Evolutionary conservation across 2,888 invertebrate species (phyloP).

Genomic region (Allolobophora icterica): DNA sequence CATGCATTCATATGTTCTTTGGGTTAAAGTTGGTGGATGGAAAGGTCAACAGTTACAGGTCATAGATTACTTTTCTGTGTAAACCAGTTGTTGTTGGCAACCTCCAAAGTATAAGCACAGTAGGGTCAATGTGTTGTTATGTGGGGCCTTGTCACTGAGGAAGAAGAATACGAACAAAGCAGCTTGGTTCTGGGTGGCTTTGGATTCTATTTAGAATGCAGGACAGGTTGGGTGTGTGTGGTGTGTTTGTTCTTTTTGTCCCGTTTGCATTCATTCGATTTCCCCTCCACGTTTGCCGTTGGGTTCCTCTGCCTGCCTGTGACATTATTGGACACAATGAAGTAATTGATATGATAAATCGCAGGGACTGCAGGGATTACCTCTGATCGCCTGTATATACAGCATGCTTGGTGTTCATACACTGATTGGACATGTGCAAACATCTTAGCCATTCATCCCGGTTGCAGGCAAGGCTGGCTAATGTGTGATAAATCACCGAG

Average conservation of each 20-base stretch:
- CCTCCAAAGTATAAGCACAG: neutral
- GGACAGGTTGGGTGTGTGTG: neutral
- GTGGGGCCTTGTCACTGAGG: neutral
- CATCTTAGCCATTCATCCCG: conserved; percentile 28
- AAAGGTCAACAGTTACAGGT: neutral
- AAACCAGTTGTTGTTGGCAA: neutral
- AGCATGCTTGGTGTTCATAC: conserved; percentile 13
- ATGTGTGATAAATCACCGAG: conserved; percentile 27
- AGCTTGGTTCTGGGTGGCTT: neutral
- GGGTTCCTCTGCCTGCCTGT: neutral
- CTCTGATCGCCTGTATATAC: conserved; percentile 24
- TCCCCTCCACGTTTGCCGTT: neutral
- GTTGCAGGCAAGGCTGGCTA: conserved; percentile 1
- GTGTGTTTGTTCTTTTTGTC: neutral
- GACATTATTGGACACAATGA: conserved; percentile 31
- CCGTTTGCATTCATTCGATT: neutral
- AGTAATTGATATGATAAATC: conserved; percentile 30
- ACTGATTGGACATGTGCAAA: conserved; percentile 30
- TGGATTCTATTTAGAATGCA: neutral
- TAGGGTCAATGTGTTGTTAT: neutral
- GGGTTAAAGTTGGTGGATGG: too few relatives aligned
- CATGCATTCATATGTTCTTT: too few relatives aligned
- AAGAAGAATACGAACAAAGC: conserved; percentile 1
- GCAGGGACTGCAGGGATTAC: conserved; percentile 21
- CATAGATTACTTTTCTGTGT: neutral